Evolutionary conservation across 2,888 invertebrate species (phyloP), one percentile per base, ranked within the genome.

Genomic region (Drosophila austrosaltans): DNA sequence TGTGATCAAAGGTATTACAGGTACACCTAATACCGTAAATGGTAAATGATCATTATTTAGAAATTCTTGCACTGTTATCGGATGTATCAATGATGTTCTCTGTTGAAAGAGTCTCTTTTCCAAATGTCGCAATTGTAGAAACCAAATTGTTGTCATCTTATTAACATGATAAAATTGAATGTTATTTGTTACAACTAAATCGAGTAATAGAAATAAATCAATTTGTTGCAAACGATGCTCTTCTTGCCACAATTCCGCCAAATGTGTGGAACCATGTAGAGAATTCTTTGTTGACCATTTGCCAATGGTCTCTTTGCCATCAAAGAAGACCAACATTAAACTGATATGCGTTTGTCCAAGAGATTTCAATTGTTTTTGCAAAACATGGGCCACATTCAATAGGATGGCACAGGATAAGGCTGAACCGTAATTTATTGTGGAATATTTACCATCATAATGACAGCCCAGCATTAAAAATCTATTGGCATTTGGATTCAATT

Each of bases 261-360:
- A 93, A 93, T 98, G 97, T 75, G 96, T 94, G 0, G 99, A 96
- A 0, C 99, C 99, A 89, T 99, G 99, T 22, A 98, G 95, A 0
- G 98, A 99, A 93, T 99, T 99, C 0, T 93, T 94, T 94, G 91
- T 2, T 6, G 8, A 36, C 8, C 36, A 8, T 36, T 36, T 10
- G 10, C 94, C 91, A 91, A 99, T 98, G 0, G 99, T 99, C 93
- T 99, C 99, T 92, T 99, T 99, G 0, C 99, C 99, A 90, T 99
- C 99, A 89, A 99, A 98, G 93, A 99, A 99, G 81, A 99, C 93
- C 75, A 99, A 94, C 94, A 97, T 98, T 53, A 97, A 92, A 56
- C 92, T 90, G 0, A 91, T 66, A 3, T 87, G 78, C 1, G 78
- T 58, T 7, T 79, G 42, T n/a, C 93, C 93, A 58, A 95, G 93